Evolutionary conservation across 2,888 invertebrate genomes (phyloP).

Genomic region (Drosophila helvetica): DNA sequence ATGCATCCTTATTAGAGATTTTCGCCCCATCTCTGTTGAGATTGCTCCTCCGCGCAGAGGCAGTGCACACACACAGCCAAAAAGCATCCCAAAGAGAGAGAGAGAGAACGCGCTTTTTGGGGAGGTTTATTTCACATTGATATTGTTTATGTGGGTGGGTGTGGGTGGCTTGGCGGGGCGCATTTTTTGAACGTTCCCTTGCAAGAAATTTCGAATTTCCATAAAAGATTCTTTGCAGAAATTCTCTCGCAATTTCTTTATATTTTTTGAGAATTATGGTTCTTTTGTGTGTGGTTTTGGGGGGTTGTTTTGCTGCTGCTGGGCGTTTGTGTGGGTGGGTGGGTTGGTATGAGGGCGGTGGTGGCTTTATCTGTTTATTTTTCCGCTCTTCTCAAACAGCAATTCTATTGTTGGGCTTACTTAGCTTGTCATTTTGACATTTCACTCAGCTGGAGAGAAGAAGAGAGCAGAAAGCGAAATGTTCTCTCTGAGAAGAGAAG

Average conservation of each 20-base stretch:
- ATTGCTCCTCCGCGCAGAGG: conserved; percentile 59
- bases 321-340: background rate
- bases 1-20: conserved; percentile 78
- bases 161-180: conserved; percentile 23
- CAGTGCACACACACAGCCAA: conserved; percentile 23
- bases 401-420: conserved; percentile 44
- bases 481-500: background rate
- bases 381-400: conserved; percentile 49
- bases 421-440: conserved; percentile 69
- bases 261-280: conserved; percentile 22
- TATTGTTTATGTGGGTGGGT: background rate
- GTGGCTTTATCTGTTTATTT: conserved; percentile 65
- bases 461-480: conserved; percentile 1
- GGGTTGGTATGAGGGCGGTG: conserved; percentile 27
- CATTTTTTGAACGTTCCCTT: conserved; percentile 9
- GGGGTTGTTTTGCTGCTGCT: conserved; percentile 29
- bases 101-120: conserved; percentile 2
- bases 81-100: conserved; percentile 31
- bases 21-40: conserved; percentile 63
- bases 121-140: conserved; percentile 1
- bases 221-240: background rate
- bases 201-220: background rate
- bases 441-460: conserved; percentile 30
- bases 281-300: conserved; percentile 12
- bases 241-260: conserved; percentile 3